Evolutionary conservation across 2,113 vertebrate species (phyloP).

Genomic region (Lepus americanus): DNA sequence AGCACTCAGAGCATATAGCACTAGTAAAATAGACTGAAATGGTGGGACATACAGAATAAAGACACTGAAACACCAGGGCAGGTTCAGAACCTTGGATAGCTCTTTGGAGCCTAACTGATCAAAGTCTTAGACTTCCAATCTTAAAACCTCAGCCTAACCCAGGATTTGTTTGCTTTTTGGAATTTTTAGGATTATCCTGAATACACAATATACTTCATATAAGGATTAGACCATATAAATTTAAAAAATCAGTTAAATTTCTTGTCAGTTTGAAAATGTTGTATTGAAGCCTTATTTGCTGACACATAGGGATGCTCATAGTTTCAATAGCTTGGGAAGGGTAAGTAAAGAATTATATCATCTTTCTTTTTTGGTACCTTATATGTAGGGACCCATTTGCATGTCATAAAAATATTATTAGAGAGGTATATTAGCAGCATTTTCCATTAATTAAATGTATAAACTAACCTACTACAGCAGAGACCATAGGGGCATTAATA

Average conservation of each 20-base stretch:
- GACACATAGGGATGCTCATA: neutral
- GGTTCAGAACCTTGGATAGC: constrained; percentile 21
- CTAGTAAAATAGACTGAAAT: neutral
- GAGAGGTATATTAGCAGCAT: neutral
- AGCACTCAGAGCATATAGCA: neutral
- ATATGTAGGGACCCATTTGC: neutral
- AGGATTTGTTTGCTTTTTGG: neutral
- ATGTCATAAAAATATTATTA: neutral
- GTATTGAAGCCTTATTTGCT: neutral
- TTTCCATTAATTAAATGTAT: constrained; percentile 57
- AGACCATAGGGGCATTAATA: constrained; percentile 18
- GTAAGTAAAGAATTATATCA: neutral
- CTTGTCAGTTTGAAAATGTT: neutral
- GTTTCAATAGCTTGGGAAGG: neutral
- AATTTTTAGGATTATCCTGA: neutral
- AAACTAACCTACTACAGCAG: neutral
- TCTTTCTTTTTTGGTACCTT: neutral
- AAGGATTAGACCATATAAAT: neutral
- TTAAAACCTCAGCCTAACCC: neutral
- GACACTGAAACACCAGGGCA: rapidly evolving
- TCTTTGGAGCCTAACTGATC: neutral
- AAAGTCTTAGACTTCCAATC: neutral
- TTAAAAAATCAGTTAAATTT: constrained; percentile 43
- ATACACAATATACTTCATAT: neutral
- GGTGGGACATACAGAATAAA: neutral